phyloP scores from a whole-genome alignment of 2,797 vertebrate genomes.

The Rachycentron canadum region DNA sequence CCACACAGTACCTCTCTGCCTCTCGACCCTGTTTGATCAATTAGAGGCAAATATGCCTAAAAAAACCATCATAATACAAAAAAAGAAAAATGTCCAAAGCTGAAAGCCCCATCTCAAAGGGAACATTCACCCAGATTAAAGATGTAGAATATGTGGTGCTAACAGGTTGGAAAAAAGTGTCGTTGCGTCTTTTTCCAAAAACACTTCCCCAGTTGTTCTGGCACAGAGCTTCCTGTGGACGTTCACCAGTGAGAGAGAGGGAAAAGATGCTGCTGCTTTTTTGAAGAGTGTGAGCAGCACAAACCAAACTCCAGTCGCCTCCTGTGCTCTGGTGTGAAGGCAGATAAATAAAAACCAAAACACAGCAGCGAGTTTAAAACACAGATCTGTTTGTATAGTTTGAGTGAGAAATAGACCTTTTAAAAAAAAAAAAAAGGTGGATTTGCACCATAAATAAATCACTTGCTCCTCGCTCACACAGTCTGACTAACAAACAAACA shows the following conservation, averaged over 20 bases:
- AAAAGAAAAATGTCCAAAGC: too few species aligned
- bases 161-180: neutral
- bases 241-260: too few species aligned
- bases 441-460: neutral
- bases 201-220: neutral
- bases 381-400: neutral
- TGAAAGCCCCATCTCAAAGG: too few species aligned
- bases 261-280: too few species aligned
- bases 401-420: neutral
- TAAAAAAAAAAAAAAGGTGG: neutral
- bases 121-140: too few species aligned
- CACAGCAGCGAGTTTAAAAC: neutral
- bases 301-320: too few species aligned
- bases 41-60: too few species aligned
- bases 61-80: neutral
- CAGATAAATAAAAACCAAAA: neutral
- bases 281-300: too few species aligned
- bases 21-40: too few species aligned
- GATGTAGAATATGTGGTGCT: too few species aligned
- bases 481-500: conserved; percentile 5
- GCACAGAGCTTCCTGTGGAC: too few species aligned
- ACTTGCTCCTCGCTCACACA: neutral
- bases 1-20: neutral
- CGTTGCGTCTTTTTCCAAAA: neutral
- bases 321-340: too few species aligned